Evolutionary conservation across 2,113 vertebrate species (phyloP), one percentile per base, ranked within the genome.

Genomic region (Clinocottus analis): DNA sequence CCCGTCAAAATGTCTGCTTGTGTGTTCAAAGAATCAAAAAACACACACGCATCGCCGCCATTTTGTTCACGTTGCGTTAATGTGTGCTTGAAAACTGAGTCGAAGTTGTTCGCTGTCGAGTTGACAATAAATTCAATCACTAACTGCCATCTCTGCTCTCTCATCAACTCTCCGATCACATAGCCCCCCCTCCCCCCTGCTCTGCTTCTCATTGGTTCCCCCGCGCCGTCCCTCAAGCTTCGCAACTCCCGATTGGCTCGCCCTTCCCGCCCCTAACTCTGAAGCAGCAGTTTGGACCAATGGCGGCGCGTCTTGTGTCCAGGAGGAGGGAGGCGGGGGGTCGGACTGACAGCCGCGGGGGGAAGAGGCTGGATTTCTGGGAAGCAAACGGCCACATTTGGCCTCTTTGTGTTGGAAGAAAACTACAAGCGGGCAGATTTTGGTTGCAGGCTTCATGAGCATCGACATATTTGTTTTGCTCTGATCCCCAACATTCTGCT

Each of bases 141-240:
- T 14, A 67, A 67, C 65, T 88, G 83, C 87, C 83, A 88, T 87
- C 60, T 65, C 77, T 75, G 65, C 65, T 91, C 75, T 84, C 53
- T 80, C 85, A 90, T 93, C 91, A 93, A 91, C 90, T 93, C 90
- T 89, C 91, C 33, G 68, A 83, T 90, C 92, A 94, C 90, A 90
- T 79, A 29, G 55, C 51, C 75, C 79, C 84, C 85, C 65, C 39
- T 47, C 12, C 58, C 23, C 37, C 37, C 41, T 21, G 1, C 31
- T 61, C 31, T 35, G 55, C 3, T 7, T 12, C 58, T 58, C 7
- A 92, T 91, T 93, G 89, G 91, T 12, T 73, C 27, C 2, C 2
- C 23, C 16, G 6, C 0, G 39, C 23, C 49, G 70, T 83, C 86
- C 0, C 19, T 92, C 76, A 13, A 27, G 1, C 2, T 17, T 33